These are phyloP conservation scores for Elmis aenea DNA, from an alignment of 2,888 invertebrate genomes.

Conservation along the genomic window DNA sequence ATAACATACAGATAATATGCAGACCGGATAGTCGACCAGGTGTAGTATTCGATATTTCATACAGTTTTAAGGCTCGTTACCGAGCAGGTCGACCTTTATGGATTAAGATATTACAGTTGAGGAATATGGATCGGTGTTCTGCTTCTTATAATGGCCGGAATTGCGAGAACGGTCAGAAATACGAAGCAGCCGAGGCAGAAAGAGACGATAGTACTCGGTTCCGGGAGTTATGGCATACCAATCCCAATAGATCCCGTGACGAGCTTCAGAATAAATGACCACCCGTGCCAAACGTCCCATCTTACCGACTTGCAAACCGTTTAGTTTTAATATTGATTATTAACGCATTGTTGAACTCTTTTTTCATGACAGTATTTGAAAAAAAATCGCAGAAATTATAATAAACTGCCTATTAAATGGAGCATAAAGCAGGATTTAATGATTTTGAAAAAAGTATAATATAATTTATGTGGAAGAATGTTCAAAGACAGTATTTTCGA, in stretches of 20 bases:
- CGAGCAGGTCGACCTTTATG: constrained; percentile 20
- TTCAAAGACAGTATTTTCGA: too few species aligned
- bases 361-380: too few species aligned
- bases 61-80: constrained; percentile 5
- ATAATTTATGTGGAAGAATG: too few species aligned
- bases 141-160: constrained; percentile 27
- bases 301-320: too few species aligned
- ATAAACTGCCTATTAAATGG: too few species aligned
- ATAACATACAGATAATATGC: constrained; percentile 16
- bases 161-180: constrained; percentile 16
- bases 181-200: constrained; percentile 14
- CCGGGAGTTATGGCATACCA: constrained; percentile 16
- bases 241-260: constrained; percentile 19
- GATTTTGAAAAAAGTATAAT: too few species aligned
- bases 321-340: too few species aligned
- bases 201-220: constrained; percentile 9
- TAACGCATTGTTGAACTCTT: too few species aligned
- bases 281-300: constrained; percentile 12
- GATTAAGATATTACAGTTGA: constrained; percentile 31
- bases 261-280: constrained; percentile 16
- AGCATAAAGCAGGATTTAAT: too few species aligned
- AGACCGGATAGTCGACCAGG: constrained; percentile 9
- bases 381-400: too few species aligned
- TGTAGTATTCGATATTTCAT: constrained; percentile 2
- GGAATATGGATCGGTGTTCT: constrained; percentile 30